A percentile compares a stretch with the other conserved stretches of the same genome.
These are phyloP conservation scores for Sepioteuthis lessoniana DNA, from an alignment of 2,888 invertebrate species.

Conservation along the genomic window DNA sequence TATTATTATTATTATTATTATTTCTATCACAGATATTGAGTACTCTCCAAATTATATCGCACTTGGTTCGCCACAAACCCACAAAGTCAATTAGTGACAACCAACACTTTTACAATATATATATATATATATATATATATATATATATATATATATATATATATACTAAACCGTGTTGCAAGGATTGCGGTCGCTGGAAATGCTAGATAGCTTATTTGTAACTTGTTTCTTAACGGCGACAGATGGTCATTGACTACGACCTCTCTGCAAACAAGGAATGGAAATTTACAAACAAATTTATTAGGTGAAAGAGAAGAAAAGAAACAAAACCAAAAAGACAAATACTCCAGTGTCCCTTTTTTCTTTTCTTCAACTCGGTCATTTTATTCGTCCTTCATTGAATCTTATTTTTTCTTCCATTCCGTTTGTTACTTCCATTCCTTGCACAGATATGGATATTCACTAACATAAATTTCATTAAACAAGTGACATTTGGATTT, in stretches of 20 bases:
- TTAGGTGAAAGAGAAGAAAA: neutral
- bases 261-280: neutral
- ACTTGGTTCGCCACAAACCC: too few relatives aligned
- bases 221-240: neutral
- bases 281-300: slow-evolving; percentile 9
- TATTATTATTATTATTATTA: too few relatives aligned
- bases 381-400: neutral
- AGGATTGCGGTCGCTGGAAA: neutral
- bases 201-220: neutral
- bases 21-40: too few relatives aligned
- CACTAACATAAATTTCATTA: too few relatives aligned
- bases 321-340: neutral
- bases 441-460: neutral
- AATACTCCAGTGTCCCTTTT: neutral
- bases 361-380: neutral
- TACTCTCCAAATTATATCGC: too few relatives aligned
- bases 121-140: too few relatives aligned
- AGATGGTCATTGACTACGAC: neutral
- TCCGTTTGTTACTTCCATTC: neutral
- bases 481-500: too few relatives aligned
- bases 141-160: neutral
- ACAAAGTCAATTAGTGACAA: too few relatives aligned
- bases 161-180: slow-evolving; percentile 1
- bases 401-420: neutral
- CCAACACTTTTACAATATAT: too few relatives aligned